phyloP scores from a whole-genome alignment of 1,140 invertebrate species.

The Cotesia chilonis region DNA sequence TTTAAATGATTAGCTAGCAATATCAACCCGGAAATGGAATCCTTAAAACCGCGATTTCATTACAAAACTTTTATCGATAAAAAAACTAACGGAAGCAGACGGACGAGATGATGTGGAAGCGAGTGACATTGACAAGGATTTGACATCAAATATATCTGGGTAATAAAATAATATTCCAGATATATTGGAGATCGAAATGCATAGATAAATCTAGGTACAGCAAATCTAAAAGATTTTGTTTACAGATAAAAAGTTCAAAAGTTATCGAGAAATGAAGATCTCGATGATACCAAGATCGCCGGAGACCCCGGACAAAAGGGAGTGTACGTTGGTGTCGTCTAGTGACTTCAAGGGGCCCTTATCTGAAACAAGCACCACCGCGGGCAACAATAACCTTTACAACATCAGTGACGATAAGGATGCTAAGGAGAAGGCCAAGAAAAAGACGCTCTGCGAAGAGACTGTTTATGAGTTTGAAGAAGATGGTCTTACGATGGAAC shows the following conservation, averaged over 20 bases:
- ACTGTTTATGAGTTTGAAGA: conserved; percentile 55
- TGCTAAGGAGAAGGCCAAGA: conserved; percentile 46
- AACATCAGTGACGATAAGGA: conserved; percentile 47
- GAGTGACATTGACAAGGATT: conserved; percentile 61
- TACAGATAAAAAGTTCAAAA: conserved; percentile 55
- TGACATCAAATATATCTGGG: conserved; percentile 54
- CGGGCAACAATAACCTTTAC: conserved; percentile 44
- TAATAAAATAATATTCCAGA: conserved; percentile 28
- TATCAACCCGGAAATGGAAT: too few species aligned
- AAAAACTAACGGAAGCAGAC: conserved; percentile 11
- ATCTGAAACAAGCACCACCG: too few species aligned
- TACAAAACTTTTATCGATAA: too few species aligned
- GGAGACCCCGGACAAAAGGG: conserved; percentile 50
- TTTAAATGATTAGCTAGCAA: too few species aligned
- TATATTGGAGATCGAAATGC: too few species aligned
- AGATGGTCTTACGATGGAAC: conserved; percentile 57
- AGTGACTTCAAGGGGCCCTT: conserved; percentile 7
- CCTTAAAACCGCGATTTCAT: too few species aligned
- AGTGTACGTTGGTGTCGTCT: conserved; percentile 51
- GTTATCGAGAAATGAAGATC: conserved; percentile 59
- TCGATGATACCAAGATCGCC: conserved; percentile 56
- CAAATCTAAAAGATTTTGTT: conserved; percentile 30
- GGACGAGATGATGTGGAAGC: conserved; percentile 61
- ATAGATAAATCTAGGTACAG: too few species aligned
- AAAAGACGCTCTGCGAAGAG: conserved; percentile 52